Percentiles rank a stretch among this genome's conserved stretches.
Conservation (phyloP, 2,113 vertebrate genomes). For the Cynoglossus semilaevis region DNA sequence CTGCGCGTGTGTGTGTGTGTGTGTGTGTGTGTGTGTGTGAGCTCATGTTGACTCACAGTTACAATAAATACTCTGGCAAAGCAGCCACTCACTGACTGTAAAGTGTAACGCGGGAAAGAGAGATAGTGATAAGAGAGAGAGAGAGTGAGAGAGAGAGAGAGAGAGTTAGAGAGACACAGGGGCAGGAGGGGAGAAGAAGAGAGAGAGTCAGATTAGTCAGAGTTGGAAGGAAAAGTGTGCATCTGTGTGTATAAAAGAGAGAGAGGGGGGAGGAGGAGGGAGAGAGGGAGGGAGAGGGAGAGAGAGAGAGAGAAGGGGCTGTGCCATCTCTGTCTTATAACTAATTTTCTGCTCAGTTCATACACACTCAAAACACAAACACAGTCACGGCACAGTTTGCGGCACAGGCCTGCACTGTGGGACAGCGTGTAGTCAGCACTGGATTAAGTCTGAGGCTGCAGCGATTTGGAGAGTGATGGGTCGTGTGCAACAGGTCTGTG, state of each 20-base stretch:
- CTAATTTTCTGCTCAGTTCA: slow-evolving; percentile 24
- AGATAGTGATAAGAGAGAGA: slow-evolving; percentile 18
- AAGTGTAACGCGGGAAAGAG: slow-evolving; percentile 26
- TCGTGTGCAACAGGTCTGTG: slow-evolving; percentile 49
- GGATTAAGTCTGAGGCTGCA: slow-evolving; percentile 8
- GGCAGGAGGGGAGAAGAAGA: slow-evolving; percentile 8
- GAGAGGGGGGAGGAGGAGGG: slow-evolving; percentile 12
- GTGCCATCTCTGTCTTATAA: slow-evolving; percentile 56
- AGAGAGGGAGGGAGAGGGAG: slow-evolving; percentile 10
- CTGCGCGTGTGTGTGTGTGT: slow-evolving; percentile 28
- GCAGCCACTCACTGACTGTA: slow-evolving; percentile 50
- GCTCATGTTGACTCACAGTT: slow-evolving; percentile 56
- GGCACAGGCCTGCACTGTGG: background rate
- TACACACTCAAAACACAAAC: slow-evolving; percentile 23
- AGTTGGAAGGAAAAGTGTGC: slow-evolving; percentile 21
- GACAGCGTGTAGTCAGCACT: background rate
- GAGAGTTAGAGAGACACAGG: background rate
- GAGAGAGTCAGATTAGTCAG: slow-evolving; percentile 17
- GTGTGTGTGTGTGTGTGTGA: background rate
- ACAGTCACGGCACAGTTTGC: slow-evolving; percentile 21
- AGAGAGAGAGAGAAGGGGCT: slow-evolving; percentile 24
- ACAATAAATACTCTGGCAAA: slow-evolving; percentile 47
- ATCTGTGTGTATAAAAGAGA: slow-evolving; percentile 8
- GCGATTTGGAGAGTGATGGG: slow-evolving; percentile 10
- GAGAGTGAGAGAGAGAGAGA: slow-evolving; percentile 19